Evolutionary conservation across 2,113 vertebrate species (phyloP).

Genomic region (Arizona elegans): DNA sequence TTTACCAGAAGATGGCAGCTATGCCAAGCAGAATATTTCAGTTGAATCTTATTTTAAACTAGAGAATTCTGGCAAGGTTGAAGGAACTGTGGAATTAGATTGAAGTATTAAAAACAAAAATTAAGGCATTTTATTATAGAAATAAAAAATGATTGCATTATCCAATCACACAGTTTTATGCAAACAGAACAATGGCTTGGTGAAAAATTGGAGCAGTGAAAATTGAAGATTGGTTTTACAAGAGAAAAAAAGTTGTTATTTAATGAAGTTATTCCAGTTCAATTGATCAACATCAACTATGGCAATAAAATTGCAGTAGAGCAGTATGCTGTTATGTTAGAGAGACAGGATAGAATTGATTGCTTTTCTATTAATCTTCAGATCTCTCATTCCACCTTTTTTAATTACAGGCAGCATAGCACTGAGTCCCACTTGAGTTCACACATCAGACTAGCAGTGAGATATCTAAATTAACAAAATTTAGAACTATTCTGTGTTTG

Average conservation of each 20-base stretch:
- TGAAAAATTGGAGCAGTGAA: neutral
- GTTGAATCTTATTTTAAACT: neutral
- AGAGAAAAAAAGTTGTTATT: neutral
- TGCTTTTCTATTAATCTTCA: neutral
- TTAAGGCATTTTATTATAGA: slow-evolving; percentile 5
- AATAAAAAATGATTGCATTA: neutral
- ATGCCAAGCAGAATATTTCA: neutral
- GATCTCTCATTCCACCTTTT: neutral
- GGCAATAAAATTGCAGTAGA: neutral
- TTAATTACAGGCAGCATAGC: neutral
- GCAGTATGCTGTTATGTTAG: neutral
- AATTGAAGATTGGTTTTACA: neutral
- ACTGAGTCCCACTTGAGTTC: neutral
- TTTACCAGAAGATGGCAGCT: slow-evolving; percentile 62
- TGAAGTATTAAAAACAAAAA: slow-evolving; percentile 1
- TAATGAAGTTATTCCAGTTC: neutral
- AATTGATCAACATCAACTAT: neutral
- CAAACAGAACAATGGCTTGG: neutral
- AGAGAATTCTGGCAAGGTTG: neutral
- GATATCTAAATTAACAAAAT: neutral
- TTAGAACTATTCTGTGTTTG: neutral
- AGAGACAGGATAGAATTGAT: neutral
- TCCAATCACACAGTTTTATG: neutral
- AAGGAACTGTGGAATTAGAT: neutral
- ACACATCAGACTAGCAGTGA: neutral